Conservation (phyloP, 2,797 vertebrate species). For the Tragelaphus oryx region DNA sequence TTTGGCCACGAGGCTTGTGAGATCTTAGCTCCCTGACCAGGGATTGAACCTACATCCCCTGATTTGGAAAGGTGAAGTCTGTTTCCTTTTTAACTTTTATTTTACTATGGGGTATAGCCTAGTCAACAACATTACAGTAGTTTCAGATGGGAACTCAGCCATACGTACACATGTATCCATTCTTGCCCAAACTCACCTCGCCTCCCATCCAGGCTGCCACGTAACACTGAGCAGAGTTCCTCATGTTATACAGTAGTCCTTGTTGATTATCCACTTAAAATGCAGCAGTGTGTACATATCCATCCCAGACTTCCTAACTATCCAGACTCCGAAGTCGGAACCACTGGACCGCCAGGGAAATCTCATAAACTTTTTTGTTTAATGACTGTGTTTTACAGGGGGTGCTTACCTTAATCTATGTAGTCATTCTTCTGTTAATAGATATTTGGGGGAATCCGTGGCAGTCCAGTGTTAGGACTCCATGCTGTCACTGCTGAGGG, state of each 20-base stretch:
- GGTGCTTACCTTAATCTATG: not conserved
- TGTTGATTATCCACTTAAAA: not conserved
- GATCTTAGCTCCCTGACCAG: not conserved
- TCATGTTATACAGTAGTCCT: not conserved
- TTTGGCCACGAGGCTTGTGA: not conserved
- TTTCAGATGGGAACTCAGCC: not conserved
- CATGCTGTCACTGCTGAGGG: not conserved
- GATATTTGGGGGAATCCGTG: not conserved
- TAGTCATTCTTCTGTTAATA: not conserved
- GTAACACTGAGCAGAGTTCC: not conserved
- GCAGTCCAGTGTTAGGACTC: not conserved
- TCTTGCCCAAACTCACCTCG: not conserved
- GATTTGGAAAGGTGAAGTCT: not conserved
- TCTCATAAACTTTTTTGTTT: not conserved
- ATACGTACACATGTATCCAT: not conserved
- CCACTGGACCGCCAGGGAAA: not conserved
- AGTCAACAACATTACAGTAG: not conserved
- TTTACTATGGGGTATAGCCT: not conserved
- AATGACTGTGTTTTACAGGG: not conserved
- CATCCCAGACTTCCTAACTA: not conserved
- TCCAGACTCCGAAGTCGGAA: not conserved
- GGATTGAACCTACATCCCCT: not conserved
- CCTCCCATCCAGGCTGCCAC: not conserved
- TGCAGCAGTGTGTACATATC: not conserved
- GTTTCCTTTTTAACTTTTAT: not conserved